A percentile compares a stretch with the other conserved stretches of the same genome.
phyloP scores from a whole-genome alignment of 2,113 vertebrate species.

The Amia ocellicauda region DNA sequence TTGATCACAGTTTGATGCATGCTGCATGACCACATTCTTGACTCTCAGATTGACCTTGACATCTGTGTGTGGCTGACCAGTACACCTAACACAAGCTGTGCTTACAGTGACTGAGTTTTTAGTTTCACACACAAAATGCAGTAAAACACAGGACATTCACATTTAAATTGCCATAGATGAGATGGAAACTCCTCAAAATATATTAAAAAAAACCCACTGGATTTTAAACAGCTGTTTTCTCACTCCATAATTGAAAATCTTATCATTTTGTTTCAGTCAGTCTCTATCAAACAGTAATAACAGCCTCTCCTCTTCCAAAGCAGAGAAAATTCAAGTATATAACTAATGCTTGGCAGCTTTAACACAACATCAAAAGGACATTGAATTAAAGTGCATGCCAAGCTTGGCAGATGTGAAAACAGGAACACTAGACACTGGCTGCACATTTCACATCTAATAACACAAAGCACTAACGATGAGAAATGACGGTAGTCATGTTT shows the following conservation, averaged over 20 bases:
- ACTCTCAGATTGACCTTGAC: too few relatives aligned
- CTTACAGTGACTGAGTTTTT: background rate
- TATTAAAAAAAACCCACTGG: too few relatives aligned
- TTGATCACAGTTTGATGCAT: conserved; percentile 57
- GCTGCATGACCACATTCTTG: background rate
- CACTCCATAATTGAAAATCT: background rate
- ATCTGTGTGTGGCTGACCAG: too few relatives aligned
- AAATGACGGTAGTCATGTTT: background rate
- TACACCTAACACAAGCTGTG: background rate
- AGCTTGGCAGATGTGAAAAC: background rate
- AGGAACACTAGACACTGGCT: background rate
- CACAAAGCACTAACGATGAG: background rate
- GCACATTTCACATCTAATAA: background rate
- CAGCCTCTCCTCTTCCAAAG: background rate
- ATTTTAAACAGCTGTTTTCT: too few relatives aligned
- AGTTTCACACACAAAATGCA: too few relatives aligned
- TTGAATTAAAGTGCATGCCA: background rate
- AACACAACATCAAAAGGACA: background rate
- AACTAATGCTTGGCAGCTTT: background rate
- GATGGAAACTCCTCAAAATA: too few relatives aligned
- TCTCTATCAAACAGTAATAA: background rate
- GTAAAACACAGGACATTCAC: too few relatives aligned
- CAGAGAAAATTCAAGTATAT: background rate
- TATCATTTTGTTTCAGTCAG: background rate
- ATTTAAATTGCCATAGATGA: too few relatives aligned